phyloP scores from a whole-genome alignment of 2,113 vertebrate species.

The Ovibos moschatus region DNA sequence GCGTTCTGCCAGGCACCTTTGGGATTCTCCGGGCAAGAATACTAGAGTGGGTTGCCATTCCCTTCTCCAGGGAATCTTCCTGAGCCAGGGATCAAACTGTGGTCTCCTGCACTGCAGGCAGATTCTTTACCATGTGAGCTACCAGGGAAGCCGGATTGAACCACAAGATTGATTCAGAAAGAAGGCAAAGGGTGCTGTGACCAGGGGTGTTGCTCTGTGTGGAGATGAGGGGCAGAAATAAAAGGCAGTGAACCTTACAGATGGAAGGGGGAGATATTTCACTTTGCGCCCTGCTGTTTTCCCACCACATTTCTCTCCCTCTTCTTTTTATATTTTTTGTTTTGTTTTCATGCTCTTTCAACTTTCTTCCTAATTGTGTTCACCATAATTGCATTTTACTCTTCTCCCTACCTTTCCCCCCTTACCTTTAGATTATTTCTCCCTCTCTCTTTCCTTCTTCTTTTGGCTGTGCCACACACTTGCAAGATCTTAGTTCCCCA shows the following conservation, averaged over 20 bases:
- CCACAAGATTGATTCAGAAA: neutral
- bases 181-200: neutral
- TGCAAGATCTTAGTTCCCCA: neutral
- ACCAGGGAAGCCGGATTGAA: neutral
- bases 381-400: neutral
- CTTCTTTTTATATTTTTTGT: neutral
- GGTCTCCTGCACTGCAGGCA: neutral
- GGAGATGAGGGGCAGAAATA: neutral
- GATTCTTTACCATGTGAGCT: neutral
- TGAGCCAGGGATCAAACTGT: neutral
- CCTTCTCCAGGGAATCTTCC: neutral
- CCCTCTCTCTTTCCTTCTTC: neutral
- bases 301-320: neutral
- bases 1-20: neutral
- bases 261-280: neutral
- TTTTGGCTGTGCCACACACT: neutral
- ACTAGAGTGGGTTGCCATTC: neutral
- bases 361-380: neutral
- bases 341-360: neutral
- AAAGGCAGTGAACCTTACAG: neutral
- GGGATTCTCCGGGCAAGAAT: neutral
- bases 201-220: neutral
- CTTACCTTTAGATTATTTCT: neutral
- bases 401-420: neutral
- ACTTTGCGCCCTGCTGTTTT: neutral